Evolutionary conservation across 1,140 invertebrate genomes (phyloP).

Genomic region (Sitobion miscanthi): DNA sequence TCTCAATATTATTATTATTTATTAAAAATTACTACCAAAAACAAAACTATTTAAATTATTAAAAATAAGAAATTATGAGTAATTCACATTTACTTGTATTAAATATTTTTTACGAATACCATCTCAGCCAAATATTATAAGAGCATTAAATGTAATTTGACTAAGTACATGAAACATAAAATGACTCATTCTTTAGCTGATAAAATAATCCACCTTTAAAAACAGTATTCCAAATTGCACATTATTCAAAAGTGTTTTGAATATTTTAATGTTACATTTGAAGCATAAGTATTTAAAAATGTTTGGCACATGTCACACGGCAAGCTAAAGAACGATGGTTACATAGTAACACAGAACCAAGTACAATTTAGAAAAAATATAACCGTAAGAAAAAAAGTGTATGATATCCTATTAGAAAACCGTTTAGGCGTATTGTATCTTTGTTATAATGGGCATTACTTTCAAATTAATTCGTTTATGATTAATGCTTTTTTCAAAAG

Average conservation of each 20-base stretch:
- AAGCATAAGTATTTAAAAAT: constrained; percentile 6
- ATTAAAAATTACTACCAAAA: background rate
- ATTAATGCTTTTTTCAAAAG: background rate
- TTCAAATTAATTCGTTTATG: constrained; percentile 6
- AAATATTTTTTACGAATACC: too few species aligned
- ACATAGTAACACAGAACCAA: background rate
- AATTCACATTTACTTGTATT: too few species aligned
- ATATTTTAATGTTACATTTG: background rate
- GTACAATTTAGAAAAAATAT: background rate
- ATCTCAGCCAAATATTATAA: too few species aligned
- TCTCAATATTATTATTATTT: background rate
- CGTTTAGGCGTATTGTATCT: background rate
- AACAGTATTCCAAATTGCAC: background rate
- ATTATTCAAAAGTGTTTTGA: background rate
- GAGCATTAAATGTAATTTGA: too few species aligned
- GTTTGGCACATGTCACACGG: background rate
- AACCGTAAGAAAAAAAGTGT: background rate
- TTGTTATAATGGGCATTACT: background rate
- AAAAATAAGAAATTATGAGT: background rate
- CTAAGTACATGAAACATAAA: too few species aligned
- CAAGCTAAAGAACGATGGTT: background rate
- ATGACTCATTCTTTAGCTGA: background rate
- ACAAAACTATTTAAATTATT: background rate
- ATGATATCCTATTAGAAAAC: background rate
- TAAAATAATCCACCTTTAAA: background rate